Percentiles rank a stretch among this genome's conserved stretches.
phyloP scores from a whole-genome alignment of 1,140 invertebrate genomes.

The Schmidtea mediterranea region DNA sequence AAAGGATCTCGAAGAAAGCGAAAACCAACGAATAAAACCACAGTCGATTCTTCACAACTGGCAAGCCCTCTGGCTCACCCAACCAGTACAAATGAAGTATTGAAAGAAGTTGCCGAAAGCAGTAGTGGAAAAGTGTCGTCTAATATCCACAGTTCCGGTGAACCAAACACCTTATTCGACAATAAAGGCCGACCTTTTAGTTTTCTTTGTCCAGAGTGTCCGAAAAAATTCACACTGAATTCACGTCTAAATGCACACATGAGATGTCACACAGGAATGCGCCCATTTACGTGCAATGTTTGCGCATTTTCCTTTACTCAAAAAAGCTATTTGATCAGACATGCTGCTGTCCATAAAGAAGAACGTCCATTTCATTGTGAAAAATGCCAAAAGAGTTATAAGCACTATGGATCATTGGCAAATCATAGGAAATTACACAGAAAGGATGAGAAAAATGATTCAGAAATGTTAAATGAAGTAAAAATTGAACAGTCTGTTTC shows the following conservation, averaged over 20 bases:
- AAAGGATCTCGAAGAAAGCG: too few species aligned
- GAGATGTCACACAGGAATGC: background rate
- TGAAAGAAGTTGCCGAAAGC: too few species aligned
- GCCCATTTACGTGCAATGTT: slow-evolving; percentile 13
- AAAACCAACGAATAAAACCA: too few species aligned
- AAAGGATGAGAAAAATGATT: background rate
- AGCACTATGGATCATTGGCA: slow-evolving; percentile 10
- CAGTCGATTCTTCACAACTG: too few species aligned
- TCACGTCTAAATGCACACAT: background rate
- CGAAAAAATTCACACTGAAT: background rate
- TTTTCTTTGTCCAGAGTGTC: slow-evolving; percentile 1
- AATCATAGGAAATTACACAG: background rate
- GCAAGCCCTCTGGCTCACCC: too few species aligned
- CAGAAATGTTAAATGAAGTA: too few species aligned
- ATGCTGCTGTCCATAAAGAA: slow-evolving; percentile 18
- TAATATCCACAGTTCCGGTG: background rate
- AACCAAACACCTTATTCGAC: background rate
- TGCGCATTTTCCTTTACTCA: slow-evolving; percentile 22
- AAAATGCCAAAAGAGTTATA: slow-evolving; percentile 15
- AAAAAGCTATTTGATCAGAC: slow-evolving; percentile 15
- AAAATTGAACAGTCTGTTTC: too few species aligned
- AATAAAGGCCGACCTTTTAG: background rate
- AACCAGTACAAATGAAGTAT: too few species aligned
- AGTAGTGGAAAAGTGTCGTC: too few species aligned
- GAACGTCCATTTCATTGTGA: slow-evolving; percentile 18